phyloP scores from a whole-genome alignment of 2,888 invertebrate genomes.

The Asteroscopus sphinx region DNA sequence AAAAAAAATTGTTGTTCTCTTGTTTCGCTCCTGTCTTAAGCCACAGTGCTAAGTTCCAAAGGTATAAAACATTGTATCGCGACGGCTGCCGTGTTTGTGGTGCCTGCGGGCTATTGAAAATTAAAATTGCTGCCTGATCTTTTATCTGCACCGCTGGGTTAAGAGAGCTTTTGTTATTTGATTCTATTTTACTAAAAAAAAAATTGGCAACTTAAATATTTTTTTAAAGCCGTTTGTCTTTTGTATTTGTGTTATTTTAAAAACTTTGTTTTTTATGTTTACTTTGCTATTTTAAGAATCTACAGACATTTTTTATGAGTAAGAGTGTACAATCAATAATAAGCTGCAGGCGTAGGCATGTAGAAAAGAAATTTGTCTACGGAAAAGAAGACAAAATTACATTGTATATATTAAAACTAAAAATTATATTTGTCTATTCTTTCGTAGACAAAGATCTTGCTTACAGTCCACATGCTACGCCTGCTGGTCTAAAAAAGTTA shows the following conservation, averaged over 20 bases:
- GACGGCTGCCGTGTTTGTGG: constrained; percentile 75
- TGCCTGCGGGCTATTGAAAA: constrained; percentile 85
- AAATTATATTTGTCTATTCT: no score
- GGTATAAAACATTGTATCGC: constrained; percentile 77
- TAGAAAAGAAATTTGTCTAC: no score
- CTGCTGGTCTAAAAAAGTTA: no score
- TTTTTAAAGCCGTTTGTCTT: constrained; percentile 7
- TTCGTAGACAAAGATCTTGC: no score
- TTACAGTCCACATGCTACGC: no score
- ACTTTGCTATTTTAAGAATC: no score
- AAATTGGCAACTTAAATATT: constrained; percentile 24
- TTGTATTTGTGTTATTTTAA: constrained; percentile 2
- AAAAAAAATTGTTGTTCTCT: neutral
- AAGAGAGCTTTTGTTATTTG: constrained; percentile 69
- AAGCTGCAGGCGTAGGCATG: no score
- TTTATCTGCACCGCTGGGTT: constrained; percentile 77
- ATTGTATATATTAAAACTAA: no score
- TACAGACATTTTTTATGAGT: no score
- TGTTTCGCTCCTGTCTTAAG: constrained; percentile 47
- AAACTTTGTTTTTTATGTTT: neutral
- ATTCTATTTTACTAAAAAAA: constrained; percentile 47
- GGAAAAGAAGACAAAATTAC: no score
- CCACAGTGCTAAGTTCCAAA: constrained; percentile 64
- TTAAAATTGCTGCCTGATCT: constrained; percentile 82
- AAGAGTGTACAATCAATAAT: no score